Base-by-base conservation (phyloP, 2,797 vertebrate genomes). In the Sebastes wilsoni region DNA sequence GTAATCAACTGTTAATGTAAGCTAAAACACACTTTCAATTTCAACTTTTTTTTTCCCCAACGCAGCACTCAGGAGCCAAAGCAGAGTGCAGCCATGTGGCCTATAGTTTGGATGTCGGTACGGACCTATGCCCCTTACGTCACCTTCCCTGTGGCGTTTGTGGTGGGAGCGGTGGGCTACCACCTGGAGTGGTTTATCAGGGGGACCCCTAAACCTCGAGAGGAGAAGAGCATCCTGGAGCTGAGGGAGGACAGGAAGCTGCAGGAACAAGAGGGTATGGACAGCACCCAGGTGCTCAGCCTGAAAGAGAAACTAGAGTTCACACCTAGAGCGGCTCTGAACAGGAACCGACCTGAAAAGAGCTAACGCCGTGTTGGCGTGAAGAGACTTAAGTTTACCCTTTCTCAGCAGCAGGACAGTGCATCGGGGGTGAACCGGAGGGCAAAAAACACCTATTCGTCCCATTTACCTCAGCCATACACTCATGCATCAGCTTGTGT, bases 271-370 rank as follows among this genome's bases (percentile, higher is more conserved):
- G 90, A 83, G 1, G 98, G 96, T 25, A 93, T 94, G 86, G 98
- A 99, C 92, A 88, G 97, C 87, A 99, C 98, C 12, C 94, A 98
- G 91, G 97, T 99, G 88, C 95, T 97, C 62, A 99, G 99, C 93
- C 96, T 99, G 23, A 99, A 99, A 88, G 98, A 99, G 74, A 98
- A 95, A 90, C 91, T 98, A 71, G 99, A 99, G 91, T 99, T 99
- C 76, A 95, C 97, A 16, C 99, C 99, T 1, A 96, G 94, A 93
- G 98, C 98, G 0, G 98, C 97, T 74, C 95, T 99, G 69, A 97
- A 99, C 92, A 96, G 97, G 92, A 99, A 99, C 94, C 94, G 97
- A 8, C 90, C 97, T 0, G 97, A 97, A 77, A 97, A 99, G 92
- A 99, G 95, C 87, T 99, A 94, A 88, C 73, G 49, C 16, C 1